Percentiles rank a stretch among this genome's conserved stretches.
phyloP scores from a whole-genome alignment of 1,140 invertebrate genomes.

The Drosophila simulans region DNA sequence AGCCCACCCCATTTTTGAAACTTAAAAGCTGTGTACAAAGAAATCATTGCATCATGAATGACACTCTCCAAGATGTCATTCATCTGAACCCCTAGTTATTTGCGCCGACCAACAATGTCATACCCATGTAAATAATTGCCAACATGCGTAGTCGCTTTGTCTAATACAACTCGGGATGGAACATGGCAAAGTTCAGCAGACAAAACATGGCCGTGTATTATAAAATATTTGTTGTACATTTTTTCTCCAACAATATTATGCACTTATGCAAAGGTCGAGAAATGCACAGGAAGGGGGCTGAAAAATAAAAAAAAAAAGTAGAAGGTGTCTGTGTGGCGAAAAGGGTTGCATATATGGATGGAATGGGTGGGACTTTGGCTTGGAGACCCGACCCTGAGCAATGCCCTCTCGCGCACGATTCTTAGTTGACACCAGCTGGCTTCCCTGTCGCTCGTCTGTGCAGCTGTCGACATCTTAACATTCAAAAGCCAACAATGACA shows the following conservation, averaged over 20 bases:
- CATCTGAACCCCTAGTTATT: slow-evolving; percentile 12
- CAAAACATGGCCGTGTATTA: slow-evolving; percentile 62
- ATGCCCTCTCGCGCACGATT: slow-evolving; percentile 62
- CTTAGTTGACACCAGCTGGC: slow-evolving; percentile 70
- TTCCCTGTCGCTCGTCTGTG: slow-evolving; percentile 49
- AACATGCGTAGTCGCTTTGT: slow-evolving; percentile 48
- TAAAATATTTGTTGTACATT: slow-evolving; percentile 51
- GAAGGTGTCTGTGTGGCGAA: slow-evolving; percentile 19
- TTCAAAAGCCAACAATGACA: slow-evolving; percentile 78
- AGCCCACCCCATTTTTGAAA: no score
- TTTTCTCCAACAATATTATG: slow-evolving; percentile 64
- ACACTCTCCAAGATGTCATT: not conserved
- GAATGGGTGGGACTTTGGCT: not conserved
- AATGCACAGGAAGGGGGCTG: slow-evolving; percentile 12
- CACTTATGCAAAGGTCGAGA: slow-evolving; percentile 61
- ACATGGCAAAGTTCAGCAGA: slow-evolving; percentile 33
- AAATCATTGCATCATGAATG: not conserved
- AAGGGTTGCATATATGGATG: slow-evolving; percentile 40
- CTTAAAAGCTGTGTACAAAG: not conserved
- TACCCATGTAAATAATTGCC: slow-evolving; percentile 26
- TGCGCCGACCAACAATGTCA: slow-evolving; percentile 12
- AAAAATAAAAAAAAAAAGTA: not conserved
- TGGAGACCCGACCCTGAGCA: slow-evolving; percentile 43
- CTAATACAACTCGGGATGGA: slow-evolving; percentile 29
- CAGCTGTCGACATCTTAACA: slow-evolving; percentile 79